Percentiles rank a stretch among this genome's conserved stretches.
Conservation (phyloP, 2,888 invertebrate genomes). For the Icerya purchasi region DNA sequence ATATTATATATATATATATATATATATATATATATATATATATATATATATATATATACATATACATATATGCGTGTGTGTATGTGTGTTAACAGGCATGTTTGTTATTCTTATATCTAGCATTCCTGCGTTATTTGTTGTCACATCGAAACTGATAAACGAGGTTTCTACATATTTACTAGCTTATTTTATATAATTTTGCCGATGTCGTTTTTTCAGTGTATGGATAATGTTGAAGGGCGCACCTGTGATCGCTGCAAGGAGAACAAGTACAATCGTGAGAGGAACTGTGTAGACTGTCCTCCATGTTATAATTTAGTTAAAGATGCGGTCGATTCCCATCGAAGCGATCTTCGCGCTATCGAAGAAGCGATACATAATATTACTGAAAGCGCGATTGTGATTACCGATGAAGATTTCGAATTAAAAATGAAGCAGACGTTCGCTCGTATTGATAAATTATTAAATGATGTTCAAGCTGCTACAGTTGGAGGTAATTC, state of each 20-base stretch:
- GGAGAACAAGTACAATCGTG: slow-evolving; percentile 84
- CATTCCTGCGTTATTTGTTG: too few species aligned
- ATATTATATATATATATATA: too few species aligned
- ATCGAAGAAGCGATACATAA: slow-evolving; percentile 56
- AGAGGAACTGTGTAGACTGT: slow-evolving; percentile 73
- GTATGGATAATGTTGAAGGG: slow-evolving; percentile 75
- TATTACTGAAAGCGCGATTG: slow-evolving; percentile 80
- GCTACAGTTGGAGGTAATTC: slow-evolving; percentile 15
- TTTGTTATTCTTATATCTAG: neutral
- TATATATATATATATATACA: too few species aligned
- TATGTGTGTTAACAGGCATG: too few species aligned
- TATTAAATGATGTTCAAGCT: slow-evolving; percentile 50
- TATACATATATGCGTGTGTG: too few species aligned
- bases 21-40: too few species aligned
- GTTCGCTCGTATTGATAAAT: slow-evolving; percentile 46
- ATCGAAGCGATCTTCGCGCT: slow-evolving; percentile 47
- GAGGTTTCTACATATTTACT: too few species aligned
- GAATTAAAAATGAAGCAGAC: slow-evolving; percentile 58
- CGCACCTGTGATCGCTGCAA: slow-evolving; percentile 83
- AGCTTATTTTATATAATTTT: too few species aligned
- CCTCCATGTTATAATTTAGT: slow-evolving; percentile 90
- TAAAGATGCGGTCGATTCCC: slow-evolving; percentile 58
- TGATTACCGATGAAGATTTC: slow-evolving; percentile 77
- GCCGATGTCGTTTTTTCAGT: too few species aligned
- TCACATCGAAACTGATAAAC: too few species aligned